Percentiles rank a stretch among this genome's conserved stretches.
phyloP scores from a whole-genome alignment of 2,888 invertebrate genomes.

The Mythimna pallens region DNA sequence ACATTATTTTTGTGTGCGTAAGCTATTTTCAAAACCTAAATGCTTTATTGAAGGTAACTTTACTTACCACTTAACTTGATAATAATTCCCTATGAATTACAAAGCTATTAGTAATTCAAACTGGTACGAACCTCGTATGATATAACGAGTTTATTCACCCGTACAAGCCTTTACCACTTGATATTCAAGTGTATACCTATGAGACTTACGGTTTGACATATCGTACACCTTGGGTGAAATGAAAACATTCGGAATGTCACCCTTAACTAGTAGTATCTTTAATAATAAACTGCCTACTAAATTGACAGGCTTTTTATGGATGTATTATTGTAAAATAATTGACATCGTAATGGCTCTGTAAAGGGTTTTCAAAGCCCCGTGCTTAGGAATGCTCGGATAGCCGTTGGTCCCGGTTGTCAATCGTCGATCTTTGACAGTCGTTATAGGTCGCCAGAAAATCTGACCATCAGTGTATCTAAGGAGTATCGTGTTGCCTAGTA shows the following conservation, averaged over 20 bases:
- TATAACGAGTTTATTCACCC: constrained; percentile 33
- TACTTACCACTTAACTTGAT: background rate
- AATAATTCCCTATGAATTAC: background rate
- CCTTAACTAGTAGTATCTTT: background rate
- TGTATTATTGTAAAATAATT: too few species aligned
- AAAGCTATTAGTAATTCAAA: background rate
- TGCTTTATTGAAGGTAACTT: too few species aligned
- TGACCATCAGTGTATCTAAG: too few species aligned
- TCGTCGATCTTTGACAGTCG: too few species aligned
- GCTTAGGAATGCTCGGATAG: too few species aligned
- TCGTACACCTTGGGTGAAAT: constrained; percentile 1
- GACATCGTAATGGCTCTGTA: too few species aligned
- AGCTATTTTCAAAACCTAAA: too few species aligned
- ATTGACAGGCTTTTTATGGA: constrained; percentile 9
- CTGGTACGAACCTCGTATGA: background rate
- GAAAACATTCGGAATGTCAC: constrained; percentile 27
- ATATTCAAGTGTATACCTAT: constrained; percentile 11
- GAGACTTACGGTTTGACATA: constrained; percentile 11
- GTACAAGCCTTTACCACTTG: constrained; percentile 5
- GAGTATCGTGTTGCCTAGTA: too few species aligned
- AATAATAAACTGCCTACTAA: constrained; percentile 10
- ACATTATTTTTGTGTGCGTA: too few species aligned
- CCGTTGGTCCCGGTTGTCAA: too few species aligned
- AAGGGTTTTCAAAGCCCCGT: too few species aligned
- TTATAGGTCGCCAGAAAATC: too few species aligned